A percentile compares a stretch with the other conserved stretches of the same genome.
Conservation (phyloP, 2,797 vertebrate species). For the Petrocephalus sullivani region DNA sequence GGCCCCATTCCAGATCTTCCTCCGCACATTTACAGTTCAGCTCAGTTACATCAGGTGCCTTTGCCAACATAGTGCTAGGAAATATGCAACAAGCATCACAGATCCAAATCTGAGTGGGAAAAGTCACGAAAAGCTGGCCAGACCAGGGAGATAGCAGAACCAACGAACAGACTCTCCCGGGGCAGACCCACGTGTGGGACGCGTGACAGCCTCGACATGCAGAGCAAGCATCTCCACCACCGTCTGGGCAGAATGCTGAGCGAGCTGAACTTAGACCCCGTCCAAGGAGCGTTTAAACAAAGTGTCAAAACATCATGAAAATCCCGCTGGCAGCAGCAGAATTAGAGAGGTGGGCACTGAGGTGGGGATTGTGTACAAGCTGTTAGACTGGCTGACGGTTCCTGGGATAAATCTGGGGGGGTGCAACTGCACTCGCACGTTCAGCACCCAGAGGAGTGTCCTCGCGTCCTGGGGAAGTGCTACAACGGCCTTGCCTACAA, state of each 20-base stretch:
- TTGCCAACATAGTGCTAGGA: neutral
- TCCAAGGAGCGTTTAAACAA: neutral
- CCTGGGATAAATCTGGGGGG: neutral
- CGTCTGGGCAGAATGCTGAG: neutral
- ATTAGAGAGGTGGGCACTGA: neutral
- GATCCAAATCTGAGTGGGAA: neutral
- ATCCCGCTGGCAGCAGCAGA: neutral
- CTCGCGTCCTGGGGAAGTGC: neutral
- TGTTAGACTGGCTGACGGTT: neutral
- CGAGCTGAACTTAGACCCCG: neutral
- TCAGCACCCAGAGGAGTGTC: neutral
- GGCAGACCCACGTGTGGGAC: neutral
- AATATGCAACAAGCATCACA: neutral
- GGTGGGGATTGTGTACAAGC: neutral
- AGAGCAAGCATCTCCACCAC: neutral
- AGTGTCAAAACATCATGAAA: slow-evolving; percentile 3
- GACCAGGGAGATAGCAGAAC: neutral
- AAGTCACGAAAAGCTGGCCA: neutral
- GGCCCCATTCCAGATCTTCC: neutral
- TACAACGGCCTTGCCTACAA: neutral
- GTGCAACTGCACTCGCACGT: neutral
- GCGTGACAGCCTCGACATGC: neutral
- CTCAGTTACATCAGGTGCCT: neutral
- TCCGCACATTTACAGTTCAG: neutral
- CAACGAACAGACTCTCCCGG: neutral